phyloP scores from a whole-genome alignment of 92 coral and sea anemone species.

The Zoanthus gigantus region DNA sequence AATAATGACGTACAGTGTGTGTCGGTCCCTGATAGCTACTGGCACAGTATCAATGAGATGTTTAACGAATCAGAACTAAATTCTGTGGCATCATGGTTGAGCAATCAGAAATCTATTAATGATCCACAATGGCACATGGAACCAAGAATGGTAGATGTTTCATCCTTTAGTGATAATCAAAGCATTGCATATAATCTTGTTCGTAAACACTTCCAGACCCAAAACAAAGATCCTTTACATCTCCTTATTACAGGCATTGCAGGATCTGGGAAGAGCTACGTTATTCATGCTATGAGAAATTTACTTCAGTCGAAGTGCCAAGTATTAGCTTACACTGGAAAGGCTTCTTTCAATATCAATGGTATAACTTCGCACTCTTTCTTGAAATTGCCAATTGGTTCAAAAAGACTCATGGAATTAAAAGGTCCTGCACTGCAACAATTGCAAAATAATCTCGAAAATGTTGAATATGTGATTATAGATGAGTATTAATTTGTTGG shows the following conservation, averaged over 20 bases:
- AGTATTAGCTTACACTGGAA: slow-evolving; percentile 65
- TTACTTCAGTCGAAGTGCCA: slow-evolving; percentile 29
- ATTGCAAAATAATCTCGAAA: slow-evolving; percentile 65
- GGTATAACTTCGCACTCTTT: slow-evolving; percentile 65
- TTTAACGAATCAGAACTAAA: slow-evolving; percentile 43
- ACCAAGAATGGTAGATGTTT: slow-evolving; percentile 54
- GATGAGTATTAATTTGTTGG: slow-evolving; percentile 62
- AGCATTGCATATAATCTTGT: slow-evolving; percentile 43
- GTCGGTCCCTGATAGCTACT: slow-evolving; percentile 55
- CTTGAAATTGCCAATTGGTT: slow-evolving; percentile 59
- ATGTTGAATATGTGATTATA: slow-evolving; percentile 51
- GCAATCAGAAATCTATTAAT: slow-evolving; percentile 33
- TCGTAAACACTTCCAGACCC: slow-evolving; percentile 30
- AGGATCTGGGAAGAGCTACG: slow-evolving; percentile 56
- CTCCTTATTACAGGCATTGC: slow-evolving; percentile 59
- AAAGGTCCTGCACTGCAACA: slow-evolving; percentile 73
- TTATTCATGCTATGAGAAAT: slow-evolving; percentile 60
- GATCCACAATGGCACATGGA: background rate
- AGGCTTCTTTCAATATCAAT: slow-evolving; percentile 67
- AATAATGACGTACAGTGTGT: slow-evolving; percentile 32
- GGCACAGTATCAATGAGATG: slow-evolving; percentile 9
- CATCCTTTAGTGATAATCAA: slow-evolving; percentile 54
- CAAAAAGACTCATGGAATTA: slow-evolving; percentile 66
- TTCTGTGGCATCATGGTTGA: slow-evolving; percentile 48
- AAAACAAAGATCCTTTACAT: slow-evolving; percentile 11